These are phyloP conservation scores for Apogon hyalosoma DNA, from an alignment of 2,797 vertebrate genomes.

Conservation along the genomic window DNA sequence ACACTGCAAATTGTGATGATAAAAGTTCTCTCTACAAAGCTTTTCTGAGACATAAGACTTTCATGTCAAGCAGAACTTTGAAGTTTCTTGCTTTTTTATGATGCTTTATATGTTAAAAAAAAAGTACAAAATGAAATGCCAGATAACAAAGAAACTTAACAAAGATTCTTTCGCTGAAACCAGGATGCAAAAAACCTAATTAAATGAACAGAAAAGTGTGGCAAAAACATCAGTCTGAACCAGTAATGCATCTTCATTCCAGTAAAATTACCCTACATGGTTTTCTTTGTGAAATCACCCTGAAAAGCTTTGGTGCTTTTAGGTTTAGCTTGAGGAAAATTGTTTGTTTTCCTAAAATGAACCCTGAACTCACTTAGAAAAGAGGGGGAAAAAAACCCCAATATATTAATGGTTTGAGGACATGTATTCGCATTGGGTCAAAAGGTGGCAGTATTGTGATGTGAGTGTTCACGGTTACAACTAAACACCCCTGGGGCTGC, in stretches of 20 bases:
- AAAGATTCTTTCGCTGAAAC: conserved; percentile 6
- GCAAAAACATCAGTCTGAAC: background rate
- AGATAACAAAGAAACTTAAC: background rate
- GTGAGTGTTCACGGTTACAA: conserved; percentile 19
- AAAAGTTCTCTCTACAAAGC: background rate
- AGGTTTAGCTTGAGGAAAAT: background rate
- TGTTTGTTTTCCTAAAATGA: background rate
- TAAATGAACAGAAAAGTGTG: conserved; percentile 19
- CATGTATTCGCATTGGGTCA: conserved; percentile 48
- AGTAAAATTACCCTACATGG: conserved; percentile 3
- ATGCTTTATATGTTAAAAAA: background rate
- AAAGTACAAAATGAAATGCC: background rate
- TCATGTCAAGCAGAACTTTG: background rate
- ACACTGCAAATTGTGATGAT: conserved; percentile 4
- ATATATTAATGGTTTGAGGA: background rate
- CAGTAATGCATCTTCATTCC: conserved; percentile 5
- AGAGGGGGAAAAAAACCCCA: background rate
- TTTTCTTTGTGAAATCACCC: background rate
- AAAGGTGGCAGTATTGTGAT: conserved; percentile 77
- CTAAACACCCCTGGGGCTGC: conserved; percentile 36
- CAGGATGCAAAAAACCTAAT: background rate
- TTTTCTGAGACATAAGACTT: background rate
- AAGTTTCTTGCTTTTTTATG: background rate
- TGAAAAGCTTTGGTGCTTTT: background rate
- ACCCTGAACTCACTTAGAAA: background rate